Conservation (phyloP, 2,113 vertebrate species). For the Phalacrocorax brasilianus region DNA sequence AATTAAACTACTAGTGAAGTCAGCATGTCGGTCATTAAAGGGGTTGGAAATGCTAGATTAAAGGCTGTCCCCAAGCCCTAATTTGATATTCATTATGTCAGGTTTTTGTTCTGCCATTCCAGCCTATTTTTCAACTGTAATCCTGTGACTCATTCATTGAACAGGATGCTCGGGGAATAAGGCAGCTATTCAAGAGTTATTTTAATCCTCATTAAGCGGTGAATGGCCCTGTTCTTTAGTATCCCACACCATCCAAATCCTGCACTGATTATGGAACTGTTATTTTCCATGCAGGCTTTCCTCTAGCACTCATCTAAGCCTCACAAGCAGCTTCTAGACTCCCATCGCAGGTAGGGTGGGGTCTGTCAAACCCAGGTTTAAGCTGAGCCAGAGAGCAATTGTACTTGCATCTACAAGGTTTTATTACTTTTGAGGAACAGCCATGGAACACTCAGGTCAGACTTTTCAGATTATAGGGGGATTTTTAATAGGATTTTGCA, state of each 20-base stretch:
- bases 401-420: background rate
- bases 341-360: background rate
- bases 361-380: background rate
- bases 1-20: background rate
- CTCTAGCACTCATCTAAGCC: background rate
- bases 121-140: slow-evolving; percentile 39
- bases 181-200: slow-evolving; percentile 63
- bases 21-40: background rate
- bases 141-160: slow-evolving; percentile 63
- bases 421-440: background rate
- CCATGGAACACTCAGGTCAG: background rate
- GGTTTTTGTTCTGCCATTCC: slow-evolving; percentile 5
- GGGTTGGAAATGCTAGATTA: background rate
- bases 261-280: background rate
- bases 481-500: background rate
- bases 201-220: slow-evolving; percentile 62
- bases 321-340: background rate
- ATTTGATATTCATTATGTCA: background rate
- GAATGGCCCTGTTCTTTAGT: slow-evolving; percentile 46
- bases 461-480: background rate
- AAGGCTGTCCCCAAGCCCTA: background rate
- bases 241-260: slow-evolving; percentile 11
- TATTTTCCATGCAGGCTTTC: slow-evolving; percentile 30
- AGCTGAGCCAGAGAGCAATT: background rate
- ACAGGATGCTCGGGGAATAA: slow-evolving; percentile 59